A percentile compares a stretch with the other conserved stretches of the same genome.
phyloP scores from a whole-genome alignment of 2,888 invertebrate species.

The Dryococelus australis region DNA sequence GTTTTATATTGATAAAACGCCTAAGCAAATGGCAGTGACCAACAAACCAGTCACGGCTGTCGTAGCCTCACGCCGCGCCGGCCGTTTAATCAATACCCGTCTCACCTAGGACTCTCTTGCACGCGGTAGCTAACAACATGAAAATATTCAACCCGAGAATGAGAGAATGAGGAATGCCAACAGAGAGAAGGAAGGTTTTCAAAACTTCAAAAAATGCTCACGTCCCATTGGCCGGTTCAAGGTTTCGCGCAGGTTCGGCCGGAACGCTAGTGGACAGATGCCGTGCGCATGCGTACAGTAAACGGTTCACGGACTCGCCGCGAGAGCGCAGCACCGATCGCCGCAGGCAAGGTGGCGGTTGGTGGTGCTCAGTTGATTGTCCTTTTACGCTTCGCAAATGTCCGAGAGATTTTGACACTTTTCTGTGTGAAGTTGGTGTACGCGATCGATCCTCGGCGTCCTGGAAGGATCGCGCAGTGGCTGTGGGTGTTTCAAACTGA shows the following conservation, averaged over 20 bases:
- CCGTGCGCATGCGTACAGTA: neutral
- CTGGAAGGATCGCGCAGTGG: neutral
- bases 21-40: too few species aligned
- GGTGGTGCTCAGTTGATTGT: neutral
- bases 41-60: too few species aligned
- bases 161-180: conserved; percentile 30
- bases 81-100: neutral
- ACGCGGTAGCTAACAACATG: neutral
- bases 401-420: neutral
- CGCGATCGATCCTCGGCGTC: neutral
- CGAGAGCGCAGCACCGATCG: neutral
- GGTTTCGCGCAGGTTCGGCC: conserved; percentile 16
- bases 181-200: neutral
- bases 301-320: neutral
- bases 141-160: conserved; percentile 17
- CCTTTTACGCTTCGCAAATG: neutral
- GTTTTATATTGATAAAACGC: too few species aligned
- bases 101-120: conserved; percentile 1
- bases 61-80: neutral
- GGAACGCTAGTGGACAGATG: neutral
- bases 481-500: neutral
- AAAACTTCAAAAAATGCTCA: conserved; percentile 23
- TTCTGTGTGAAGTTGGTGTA: neutral
- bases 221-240: conserved; percentile 7
- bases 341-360: neutral